These are phyloP conservation scores for Propithecus coquereli DNA, from an alignment of 2,113 vertebrate genomes.

Conservation along the genomic window DNA sequence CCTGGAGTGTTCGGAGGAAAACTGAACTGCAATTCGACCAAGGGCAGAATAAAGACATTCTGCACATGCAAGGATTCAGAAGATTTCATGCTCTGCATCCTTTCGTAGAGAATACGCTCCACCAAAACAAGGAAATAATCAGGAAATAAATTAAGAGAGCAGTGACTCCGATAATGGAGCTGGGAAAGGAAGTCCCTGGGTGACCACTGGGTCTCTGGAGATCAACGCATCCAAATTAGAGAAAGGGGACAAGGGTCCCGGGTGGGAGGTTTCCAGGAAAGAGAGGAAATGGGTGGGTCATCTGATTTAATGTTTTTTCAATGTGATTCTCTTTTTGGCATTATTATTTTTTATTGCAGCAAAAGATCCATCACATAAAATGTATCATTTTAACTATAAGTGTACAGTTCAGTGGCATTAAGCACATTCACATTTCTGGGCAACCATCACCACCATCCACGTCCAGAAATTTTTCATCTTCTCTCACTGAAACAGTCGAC, in stretches of 20 bases:
- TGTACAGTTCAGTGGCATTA: neutral
- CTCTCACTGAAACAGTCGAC: neutral
- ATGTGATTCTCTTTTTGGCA: neutral
- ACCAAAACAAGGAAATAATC: slow-evolving; percentile 25
- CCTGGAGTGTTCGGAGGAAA: neutral
- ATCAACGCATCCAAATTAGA: neutral
- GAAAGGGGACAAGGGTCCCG: neutral
- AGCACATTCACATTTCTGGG: neutral
- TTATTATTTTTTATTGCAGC: neutral
- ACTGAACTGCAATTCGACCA: neutral
- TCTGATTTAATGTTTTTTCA: neutral
- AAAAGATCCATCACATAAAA: neutral
- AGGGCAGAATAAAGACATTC: neutral
- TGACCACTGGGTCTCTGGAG: neutral
- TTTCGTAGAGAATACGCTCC: neutral
- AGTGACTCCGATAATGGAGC: neutral
- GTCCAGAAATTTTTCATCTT: neutral
- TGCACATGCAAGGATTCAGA: neutral
- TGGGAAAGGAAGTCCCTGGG: neutral
- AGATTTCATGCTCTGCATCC: neutral
- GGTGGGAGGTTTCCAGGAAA: neutral
- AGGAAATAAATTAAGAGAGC: neutral
- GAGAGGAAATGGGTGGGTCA: neutral
- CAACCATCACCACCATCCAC: neutral
- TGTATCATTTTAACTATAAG: neutral